phyloP scores from a whole-genome alignment of 2,888 invertebrate species.

The Alsophila aescularia region DNA sequence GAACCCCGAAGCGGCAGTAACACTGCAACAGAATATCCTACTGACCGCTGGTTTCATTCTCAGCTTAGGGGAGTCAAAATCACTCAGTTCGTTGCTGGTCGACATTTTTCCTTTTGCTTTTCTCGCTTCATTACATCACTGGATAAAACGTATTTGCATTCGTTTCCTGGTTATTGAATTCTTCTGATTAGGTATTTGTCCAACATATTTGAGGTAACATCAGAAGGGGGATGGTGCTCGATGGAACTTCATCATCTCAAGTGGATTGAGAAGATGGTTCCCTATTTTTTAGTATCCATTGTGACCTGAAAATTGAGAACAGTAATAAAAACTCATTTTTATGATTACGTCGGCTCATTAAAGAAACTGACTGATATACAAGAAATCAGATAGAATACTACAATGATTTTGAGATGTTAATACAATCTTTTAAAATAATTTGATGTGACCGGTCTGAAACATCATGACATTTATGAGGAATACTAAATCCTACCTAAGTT shows the following conservation, averaged over 20 bases:
- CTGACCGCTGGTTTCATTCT: conserved; percentile 78
- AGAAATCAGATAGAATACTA: too few species aligned
- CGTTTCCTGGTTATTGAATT: background rate
- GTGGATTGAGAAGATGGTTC: conserved; percentile 54
- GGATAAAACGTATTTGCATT: background rate
- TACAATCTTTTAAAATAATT: too few species aligned
- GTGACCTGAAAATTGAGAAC: conserved; percentile 21
- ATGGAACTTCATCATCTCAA: conserved; percentile 64
- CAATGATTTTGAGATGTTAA: too few species aligned
- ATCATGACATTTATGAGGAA: too few species aligned
- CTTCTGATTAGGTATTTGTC: conserved; percentile 2
- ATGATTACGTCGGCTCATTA: background rate
- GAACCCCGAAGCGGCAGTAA: conserved; percentile 79
- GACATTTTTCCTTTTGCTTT: conserved; percentile 57
- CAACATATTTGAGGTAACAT: background rate
- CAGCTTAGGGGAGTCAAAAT: conserved; percentile 62
- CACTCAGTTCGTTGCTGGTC: conserved; percentile 68
- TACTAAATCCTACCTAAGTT: too few species aligned
- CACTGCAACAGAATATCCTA: conserved; percentile 80
- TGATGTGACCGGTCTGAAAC: too few species aligned
- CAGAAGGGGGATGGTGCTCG: background rate
- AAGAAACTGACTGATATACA: too few species aligned
- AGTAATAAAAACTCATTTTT: too few species aligned
- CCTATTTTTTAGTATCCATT: conserved; percentile 24
- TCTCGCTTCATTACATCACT: conserved; percentile 16